Base-by-base conservation (phyloP, 2,113 vertebrate species). In the Zonotrichia leucophrys region DNA sequence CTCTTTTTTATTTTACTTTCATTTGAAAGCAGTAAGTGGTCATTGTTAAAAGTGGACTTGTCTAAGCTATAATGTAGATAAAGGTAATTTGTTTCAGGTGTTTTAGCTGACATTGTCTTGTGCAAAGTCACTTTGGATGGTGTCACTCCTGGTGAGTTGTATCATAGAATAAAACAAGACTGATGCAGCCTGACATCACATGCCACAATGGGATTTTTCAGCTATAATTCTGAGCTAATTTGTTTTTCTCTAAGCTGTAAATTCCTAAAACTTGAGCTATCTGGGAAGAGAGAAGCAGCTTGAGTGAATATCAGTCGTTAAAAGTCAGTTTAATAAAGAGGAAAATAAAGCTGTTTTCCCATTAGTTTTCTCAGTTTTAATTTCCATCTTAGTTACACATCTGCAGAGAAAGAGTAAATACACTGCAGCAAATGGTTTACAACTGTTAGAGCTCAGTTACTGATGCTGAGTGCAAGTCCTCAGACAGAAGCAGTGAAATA, bases 111-210 rank as follows among this genome's bases (percentile, higher is more conserved):
- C 42, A 0, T 62, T 18, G 10, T 37, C 41, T 70, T 95, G 91
- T 66, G 58, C 63, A 66, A 95, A 92, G 91, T 90, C 94, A 79
- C 91, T 92, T 96, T 78, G 87, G 77, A 33, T 90, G 10, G 10
- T 74, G 44, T 89, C 96, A 49, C 30, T 80, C 15, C 73, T 60
- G 52, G 84, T 91, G 90, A 82, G 68, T 49, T 11, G 42, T 44
- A 28, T 60, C 82, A 31, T 1, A 16, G 73, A 64, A 88, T 39
- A 94, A 84, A 78, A 28, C 63, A 24, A 53, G 91, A 83, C 68
- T 41, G 69, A 62, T 83, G 62, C 35, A 74, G 69, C 49, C 59
- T 42, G 62, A 90, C 76, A 86, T 74, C 63, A 72, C 69, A 49
- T 39, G n/a, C 59, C 70, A 62, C 9, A 6, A 5, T 22, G 77